Base-by-base conservation (phyloP, 92 coral and sea anemone species). In the Parazoanthus atlanticus region DNA sequence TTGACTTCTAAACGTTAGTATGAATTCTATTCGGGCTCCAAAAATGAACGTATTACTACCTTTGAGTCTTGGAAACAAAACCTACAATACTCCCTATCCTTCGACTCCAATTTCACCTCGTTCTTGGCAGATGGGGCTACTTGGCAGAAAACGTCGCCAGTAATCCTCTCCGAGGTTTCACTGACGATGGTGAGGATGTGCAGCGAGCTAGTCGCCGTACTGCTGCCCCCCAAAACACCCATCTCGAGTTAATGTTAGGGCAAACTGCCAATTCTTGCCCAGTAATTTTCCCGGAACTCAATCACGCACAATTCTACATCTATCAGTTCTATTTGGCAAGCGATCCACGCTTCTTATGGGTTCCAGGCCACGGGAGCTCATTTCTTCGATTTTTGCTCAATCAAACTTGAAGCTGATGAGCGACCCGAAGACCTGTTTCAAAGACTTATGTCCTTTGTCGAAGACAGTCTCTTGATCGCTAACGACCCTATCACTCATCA, bases 121-220 rank as follows among this genome's bases (percentile, higher is more conserved):
- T 61, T 61, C 11, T 61, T 61, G 69, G 69, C 69, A 2, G 69
- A 61, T 16, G 69, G 69, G 3, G 69, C 75, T 13, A 90, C 93
- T 34, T 93, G 95, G 95, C 88, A 71, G 56, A 93, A 90, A 77
- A 91, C 46, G 72, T 89, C 28, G 73, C 88, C 58, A 23, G 41
- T 54, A 85, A 66, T 41, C 91, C 91, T 40, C 90, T 49, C 54
- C 77, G 89, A 79, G 90, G 95, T 76, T 82, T 86, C 81, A 79
- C 84, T 78, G 80, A 82, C 47, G 86, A 88, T 56, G 90, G 84
- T n/a, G n/a, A n/a, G n/a, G n/a, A n/a, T n/a, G n/a, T n/a, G n/a
- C n/a, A n/a, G n/a, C n/a, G n/a, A n/a, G 93, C 90, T 25, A 83
- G 88, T 61, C 91, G 90, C 75, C 92, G 89, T 70, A 88, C 95